Evolutionary conservation across 2,888 invertebrate genomes (phyloP).

Genomic region (Eumacrocentrus americanus): DNA sequence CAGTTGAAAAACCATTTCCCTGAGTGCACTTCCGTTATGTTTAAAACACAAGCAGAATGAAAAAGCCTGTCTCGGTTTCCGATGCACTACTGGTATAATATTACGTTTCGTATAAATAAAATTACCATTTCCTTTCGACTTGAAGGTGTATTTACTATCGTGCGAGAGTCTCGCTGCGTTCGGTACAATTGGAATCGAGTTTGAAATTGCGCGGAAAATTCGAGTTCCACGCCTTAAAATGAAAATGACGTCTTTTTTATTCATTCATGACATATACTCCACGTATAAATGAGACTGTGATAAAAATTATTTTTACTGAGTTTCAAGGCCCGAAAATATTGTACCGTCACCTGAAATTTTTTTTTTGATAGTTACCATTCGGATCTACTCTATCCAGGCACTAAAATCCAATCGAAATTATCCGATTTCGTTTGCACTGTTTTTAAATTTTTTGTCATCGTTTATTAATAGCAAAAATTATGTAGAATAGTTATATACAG

Average conservation of each 20-base stretch:
- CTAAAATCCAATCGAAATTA: slow-evolving; percentile 52
- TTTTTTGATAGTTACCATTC: slow-evolving; percentile 36
- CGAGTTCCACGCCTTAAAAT: neutral
- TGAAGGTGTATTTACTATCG: slow-evolving; percentile 5
- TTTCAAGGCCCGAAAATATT: slow-evolving; percentile 3
- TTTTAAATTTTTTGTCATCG: slow-evolving; percentile 17
- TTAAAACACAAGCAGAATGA: neutral
- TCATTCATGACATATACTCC: no score
- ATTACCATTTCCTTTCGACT: slow-evolving; percentile 28
- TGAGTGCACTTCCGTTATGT: neutral
- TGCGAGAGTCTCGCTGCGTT: neutral
- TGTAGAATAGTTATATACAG: neutral
- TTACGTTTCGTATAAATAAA: slow-evolving; percentile 22
- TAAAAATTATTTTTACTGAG: neutral
- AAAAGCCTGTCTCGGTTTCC: slow-evolving; percentile 3
- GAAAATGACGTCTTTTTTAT: neutral
- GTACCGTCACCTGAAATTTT: neutral
- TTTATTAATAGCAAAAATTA: slow-evolving; percentile 1
- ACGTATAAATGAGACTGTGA: no score
- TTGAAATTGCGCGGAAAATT: slow-evolving; percentile 21
- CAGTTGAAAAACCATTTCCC: neutral
- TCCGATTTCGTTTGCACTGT: slow-evolving; percentile 30
- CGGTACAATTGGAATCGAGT: slow-evolving; percentile 17
- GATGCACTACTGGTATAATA: slow-evolving; percentile 19
- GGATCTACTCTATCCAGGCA: slow-evolving; percentile 59